These are phyloP conservation scores for Drosophila picticornis DNA, from an alignment of 2,888 invertebrate species.

Conservation along the genomic window DNA sequence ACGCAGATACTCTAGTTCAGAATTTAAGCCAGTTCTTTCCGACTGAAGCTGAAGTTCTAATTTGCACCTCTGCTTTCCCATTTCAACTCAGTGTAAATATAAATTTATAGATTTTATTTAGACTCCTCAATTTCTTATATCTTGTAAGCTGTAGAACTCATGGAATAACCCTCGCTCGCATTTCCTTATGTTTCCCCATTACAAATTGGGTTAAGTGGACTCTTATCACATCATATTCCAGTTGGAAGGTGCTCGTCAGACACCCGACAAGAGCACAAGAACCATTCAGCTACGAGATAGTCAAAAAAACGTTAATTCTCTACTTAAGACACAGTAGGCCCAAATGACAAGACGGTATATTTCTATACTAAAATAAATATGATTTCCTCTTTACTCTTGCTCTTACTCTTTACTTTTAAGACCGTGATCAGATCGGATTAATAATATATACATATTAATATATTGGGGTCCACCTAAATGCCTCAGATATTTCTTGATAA, in stretches of 20 bases:
- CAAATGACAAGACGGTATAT: too few species aligned
- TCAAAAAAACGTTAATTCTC: neutral
- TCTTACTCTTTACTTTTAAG: too few species aligned
- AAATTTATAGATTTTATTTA: neutral
- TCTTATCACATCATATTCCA: conserved; percentile 61
- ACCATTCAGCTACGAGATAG: neutral
- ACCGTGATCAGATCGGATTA: too few species aligned
- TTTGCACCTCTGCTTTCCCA: neutral
- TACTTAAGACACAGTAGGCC: neutral
- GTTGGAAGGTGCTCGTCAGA: neutral
- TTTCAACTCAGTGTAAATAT: neutral
- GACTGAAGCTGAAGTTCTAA: neutral
- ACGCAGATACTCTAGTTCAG: too few species aligned
- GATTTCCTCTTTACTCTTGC: too few species aligned
- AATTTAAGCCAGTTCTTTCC: too few species aligned
- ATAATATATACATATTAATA: neutral
- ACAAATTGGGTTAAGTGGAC: conserved; percentile 73
- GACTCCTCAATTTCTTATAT: neutral
- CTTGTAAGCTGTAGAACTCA: neutral
- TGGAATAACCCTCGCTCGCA: conserved; percentile 16
- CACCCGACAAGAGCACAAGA: neutral
- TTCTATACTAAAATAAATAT: too few species aligned
- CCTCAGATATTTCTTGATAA: neutral
- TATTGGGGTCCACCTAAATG: neutral
- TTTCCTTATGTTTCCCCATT: conserved; percentile 14